Conservation (phyloP, 2,113 vertebrate genomes). For the Phainopepla nitens region DNA sequence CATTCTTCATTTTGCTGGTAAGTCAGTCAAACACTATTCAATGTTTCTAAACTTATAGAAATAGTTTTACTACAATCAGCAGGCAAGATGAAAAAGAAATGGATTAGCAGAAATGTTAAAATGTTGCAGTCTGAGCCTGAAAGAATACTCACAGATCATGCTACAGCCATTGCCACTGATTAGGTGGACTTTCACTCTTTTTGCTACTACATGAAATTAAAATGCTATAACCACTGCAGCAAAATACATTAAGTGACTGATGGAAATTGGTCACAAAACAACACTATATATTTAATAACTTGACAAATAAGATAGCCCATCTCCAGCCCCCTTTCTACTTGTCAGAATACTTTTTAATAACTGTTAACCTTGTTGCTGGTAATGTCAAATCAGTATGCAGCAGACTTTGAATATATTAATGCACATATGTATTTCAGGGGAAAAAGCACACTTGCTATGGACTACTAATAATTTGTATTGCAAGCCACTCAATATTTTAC, state of each 20-base stretch:
- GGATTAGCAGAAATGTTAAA: background rate
- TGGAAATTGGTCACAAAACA: background rate
- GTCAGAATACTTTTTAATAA: background rate
- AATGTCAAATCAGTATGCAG: background rate
- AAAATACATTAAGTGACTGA: background rate
- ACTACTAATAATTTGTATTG: background rate
- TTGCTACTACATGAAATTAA: background rate
- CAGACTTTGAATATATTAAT: background rate
- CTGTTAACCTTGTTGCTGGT: background rate
- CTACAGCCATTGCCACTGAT: background rate
- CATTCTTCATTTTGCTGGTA: background rate
- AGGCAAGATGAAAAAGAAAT: background rate
- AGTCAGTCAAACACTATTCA: background rate
- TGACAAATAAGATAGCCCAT: background rate
- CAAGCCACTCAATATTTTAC: background rate
- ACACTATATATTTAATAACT: background rate
- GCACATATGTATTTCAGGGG: background rate
- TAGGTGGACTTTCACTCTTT: background rate
- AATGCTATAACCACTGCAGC: background rate
- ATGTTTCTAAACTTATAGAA: background rate
- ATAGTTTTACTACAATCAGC: background rate
- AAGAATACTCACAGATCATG: background rate
- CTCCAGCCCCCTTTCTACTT: background rate
- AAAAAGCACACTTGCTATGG: background rate
- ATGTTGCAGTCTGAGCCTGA: background rate